Conservation (phyloP, 2,797 vertebrate genomes). For the Erpetoichthys calabaricus region DNA sequence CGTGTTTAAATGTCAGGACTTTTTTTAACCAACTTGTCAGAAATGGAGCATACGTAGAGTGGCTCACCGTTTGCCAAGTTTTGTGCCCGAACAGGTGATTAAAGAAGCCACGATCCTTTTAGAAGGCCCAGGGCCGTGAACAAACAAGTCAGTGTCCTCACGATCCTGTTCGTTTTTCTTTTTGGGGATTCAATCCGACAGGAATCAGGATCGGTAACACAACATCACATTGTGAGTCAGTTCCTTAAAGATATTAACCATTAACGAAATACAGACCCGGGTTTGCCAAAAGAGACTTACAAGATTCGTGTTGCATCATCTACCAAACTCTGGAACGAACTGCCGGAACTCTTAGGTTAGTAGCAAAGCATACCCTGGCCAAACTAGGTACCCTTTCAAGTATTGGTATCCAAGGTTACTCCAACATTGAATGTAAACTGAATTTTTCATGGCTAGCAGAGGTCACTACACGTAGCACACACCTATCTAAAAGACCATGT, state of each 20-base stretch:
- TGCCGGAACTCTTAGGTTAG: too few relatives aligned
- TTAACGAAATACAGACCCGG: too few relatives aligned
- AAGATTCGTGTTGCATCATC: too few relatives aligned
- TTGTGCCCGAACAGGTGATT: constrained; percentile 35
- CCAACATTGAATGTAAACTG: too few relatives aligned
- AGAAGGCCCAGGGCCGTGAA: not conserved
- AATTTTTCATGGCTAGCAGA: too few relatives aligned
- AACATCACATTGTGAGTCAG: constrained; percentile 8
- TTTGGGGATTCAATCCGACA: constrained; percentile 8
- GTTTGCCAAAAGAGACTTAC: too few relatives aligned
- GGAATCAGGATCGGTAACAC: constrained; percentile 7
- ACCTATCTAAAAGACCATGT: too few relatives aligned
- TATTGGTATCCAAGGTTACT: too few relatives aligned
- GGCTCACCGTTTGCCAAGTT: constrained; percentile 34
- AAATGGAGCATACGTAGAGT: constrained; percentile 21
- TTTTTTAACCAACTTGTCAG: not conserved
- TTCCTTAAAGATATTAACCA: not conserved
- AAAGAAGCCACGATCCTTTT: constrained; percentile 3
- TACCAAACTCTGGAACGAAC: too few relatives aligned
- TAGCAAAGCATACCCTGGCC: too few relatives aligned
- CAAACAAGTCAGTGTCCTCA: not conserved
- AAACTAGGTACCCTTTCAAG: too few relatives aligned
- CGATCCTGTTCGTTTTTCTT: not conserved
- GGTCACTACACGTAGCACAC: too few relatives aligned
- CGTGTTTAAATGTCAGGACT: not conserved